phyloP scores from a whole-genome alignment of 2,888 invertebrate genomes.

The Rapana venosa region DNA sequence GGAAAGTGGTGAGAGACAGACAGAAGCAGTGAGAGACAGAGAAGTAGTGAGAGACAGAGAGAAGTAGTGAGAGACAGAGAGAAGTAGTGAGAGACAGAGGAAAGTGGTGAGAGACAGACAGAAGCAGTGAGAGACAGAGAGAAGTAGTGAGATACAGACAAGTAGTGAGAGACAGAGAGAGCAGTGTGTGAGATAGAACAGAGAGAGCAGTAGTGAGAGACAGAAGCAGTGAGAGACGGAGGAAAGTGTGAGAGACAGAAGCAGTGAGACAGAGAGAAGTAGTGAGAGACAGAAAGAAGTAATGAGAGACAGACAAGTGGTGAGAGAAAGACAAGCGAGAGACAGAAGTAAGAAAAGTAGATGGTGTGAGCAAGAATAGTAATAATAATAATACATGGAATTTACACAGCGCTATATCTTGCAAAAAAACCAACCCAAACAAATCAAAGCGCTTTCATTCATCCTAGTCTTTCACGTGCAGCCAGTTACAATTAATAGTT shows the following conservation, averaged over 20 bases:
- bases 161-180: constrained; percentile 15
- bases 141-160: no score
- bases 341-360: neutral
- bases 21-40: neutral
- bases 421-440: no score
- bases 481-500: no score
- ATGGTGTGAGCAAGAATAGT: neutral
- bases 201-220: neutral
- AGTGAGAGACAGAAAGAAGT: neutral
- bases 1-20: neutral
- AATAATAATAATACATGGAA: no score
- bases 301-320: neutral
- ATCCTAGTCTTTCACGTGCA: no score
- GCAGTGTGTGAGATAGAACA: neutral
- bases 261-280: neutral
- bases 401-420: no score
- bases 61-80: no score
- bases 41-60: neutral
- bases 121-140: no score
- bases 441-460: no score
- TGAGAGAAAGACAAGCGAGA: neutral
- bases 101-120: no score
- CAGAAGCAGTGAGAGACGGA: neutral
- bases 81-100: no score
- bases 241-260: neutral